These are phyloP conservation scores for Lithophane socia DNA, from an alignment of 2,888 invertebrate species.

Conservation along the genomic window DNA sequence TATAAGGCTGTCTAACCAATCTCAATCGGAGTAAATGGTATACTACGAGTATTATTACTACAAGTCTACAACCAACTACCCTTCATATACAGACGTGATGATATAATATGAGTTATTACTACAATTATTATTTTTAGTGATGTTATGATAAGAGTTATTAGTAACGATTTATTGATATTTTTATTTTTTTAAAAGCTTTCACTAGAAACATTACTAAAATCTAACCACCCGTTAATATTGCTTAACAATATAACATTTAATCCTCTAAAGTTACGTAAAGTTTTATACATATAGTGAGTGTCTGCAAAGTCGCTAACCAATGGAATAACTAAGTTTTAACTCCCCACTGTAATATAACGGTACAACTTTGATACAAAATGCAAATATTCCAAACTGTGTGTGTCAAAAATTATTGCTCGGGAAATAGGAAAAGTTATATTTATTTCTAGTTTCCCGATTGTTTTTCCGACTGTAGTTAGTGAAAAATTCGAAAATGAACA, in stretches of 20 bases:
- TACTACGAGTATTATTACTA: neutral
- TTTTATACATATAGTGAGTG: slow-evolving; percentile 15
- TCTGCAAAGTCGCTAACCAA: slow-evolving; percentile 61
- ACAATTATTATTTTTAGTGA: too few species aligned
- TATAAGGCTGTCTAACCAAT: neutral
- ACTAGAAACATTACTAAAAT: neutral
- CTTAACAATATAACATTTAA: slow-evolving; percentile 33
- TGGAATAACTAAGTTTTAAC: slow-evolving; percentile 55
- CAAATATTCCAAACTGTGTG: slow-evolving; percentile 51
- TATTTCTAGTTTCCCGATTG: slow-evolving; percentile 35
- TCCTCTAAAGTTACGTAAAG: slow-evolving; percentile 22
- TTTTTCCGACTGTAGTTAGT: slow-evolving; percentile 2
- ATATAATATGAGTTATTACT: too few species aligned
- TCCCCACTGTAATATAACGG: slow-evolving; percentile 53
- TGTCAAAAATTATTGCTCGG: slow-evolving; percentile 46
- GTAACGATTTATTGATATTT: neutral
- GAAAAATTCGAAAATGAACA: slow-evolving; percentile 14
- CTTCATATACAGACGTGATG: too few species aligned
- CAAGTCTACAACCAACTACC: too few species aligned
- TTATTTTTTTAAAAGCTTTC: too few species aligned
- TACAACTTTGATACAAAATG: slow-evolving; percentile 62
- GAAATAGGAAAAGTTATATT: slow-evolving; percentile 31
- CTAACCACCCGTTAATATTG: slow-evolving; percentile 19
- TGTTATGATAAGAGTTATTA: too few species aligned
- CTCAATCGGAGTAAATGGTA: neutral